phyloP scores from a whole-genome alignment of 2,113 vertebrate species.

The Petaurus breviceps region DNA sequence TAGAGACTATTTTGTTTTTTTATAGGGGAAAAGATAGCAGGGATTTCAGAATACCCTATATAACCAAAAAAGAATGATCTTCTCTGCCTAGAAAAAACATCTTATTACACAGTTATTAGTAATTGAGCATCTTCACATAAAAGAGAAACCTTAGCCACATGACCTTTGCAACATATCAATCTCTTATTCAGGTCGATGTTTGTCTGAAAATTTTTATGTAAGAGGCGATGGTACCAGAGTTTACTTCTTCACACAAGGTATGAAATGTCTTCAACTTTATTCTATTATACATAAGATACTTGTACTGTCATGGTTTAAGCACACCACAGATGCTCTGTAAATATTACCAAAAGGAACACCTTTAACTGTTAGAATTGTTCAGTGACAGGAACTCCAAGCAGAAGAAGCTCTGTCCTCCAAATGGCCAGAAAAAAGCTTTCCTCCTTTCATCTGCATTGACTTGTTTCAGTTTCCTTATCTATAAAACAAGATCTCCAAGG shows the following conservation, averaged over 20 bases:
- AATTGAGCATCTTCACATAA: not conserved
- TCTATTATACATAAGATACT: not conserved
- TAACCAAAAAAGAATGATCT: not conserved
- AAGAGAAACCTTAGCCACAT: not conserved
- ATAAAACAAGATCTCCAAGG: not conserved
- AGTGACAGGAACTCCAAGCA: not conserved
- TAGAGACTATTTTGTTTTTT: not conserved
- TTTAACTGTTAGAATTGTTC: not conserved
- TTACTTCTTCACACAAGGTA: conserved; percentile 99
- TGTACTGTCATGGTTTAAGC: not conserved
- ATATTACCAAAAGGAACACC: not conserved
- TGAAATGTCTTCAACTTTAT: not conserved
- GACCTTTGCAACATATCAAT: conserved; percentile 2
- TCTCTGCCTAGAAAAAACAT: not conserved
- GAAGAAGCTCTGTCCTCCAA: not conserved
- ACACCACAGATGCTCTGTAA: not conserved
- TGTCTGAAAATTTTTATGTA: conserved; percentile 97
- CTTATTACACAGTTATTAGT: not conserved
- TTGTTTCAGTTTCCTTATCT: not conserved
- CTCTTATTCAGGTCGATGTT: conserved; percentile 90
- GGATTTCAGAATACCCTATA: not conserved
- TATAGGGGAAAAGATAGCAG: not conserved
- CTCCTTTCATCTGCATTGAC: not conserved
- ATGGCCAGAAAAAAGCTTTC: not conserved
- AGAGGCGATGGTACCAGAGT: conserved; percentile 97